Evolutionary conservation across 1,140 invertebrate genomes (phyloP).

Genomic region (Drosophila pseudoananassae): DNA sequence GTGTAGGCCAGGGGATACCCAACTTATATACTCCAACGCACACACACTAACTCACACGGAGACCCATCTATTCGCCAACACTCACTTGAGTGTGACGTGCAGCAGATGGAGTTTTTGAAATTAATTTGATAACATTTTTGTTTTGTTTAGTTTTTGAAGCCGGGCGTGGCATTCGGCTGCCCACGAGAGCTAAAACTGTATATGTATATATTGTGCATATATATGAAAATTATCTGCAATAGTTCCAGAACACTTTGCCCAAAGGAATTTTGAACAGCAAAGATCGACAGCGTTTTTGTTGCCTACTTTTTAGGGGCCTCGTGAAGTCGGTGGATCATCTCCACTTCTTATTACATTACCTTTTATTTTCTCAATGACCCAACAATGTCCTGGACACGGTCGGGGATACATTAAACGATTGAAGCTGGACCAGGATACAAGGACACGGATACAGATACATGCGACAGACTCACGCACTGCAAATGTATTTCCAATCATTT

Average conservation of each 20-base stretch:
- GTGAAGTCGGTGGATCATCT: background rate
- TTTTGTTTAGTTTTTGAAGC: conserved; percentile 34
- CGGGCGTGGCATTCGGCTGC: conserved; percentile 10
- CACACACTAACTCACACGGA: background rate
- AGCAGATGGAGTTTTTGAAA: conserved; percentile 79
- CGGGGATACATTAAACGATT: conserved; percentile 29
- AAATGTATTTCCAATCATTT: conserved; percentile 82
- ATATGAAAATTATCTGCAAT: conserved; percentile 30
- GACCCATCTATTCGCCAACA: conserved; percentile 35
- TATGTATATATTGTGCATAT: conserved; percentile 1
- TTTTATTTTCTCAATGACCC: conserved; percentile 18
- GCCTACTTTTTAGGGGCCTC: background rate
- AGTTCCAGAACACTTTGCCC: conserved; percentile 16
- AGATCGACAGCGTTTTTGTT: background rate
- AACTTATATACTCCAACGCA: conserved; percentile 23
- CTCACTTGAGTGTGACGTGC: conserved; percentile 68
- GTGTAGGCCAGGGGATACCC: conserved; percentile 35
- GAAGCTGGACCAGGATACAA: conserved; percentile 25
- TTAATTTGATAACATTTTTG: conserved; percentile 77
- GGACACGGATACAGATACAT: conserved; percentile 43
- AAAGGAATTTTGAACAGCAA: background rate
- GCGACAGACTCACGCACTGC: conserved; percentile 64
- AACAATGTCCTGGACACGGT: conserved; percentile 36
- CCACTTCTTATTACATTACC: background rate
- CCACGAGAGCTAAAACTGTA: conserved; percentile 8